Evolutionary conservation across 2,888 invertebrate species (phyloP).

Genomic region (Chironomus riparius): DNA sequence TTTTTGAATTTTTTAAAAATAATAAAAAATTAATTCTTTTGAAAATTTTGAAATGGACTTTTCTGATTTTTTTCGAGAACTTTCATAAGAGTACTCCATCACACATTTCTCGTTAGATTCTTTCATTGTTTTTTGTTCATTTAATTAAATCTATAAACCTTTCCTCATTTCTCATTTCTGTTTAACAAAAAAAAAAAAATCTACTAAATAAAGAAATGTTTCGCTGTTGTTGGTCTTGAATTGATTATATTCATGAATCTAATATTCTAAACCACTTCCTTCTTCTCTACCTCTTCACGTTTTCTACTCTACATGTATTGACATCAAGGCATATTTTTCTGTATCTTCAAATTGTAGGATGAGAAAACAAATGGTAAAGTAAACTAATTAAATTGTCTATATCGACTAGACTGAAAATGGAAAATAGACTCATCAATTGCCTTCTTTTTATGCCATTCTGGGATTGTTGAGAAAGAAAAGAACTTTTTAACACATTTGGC

Average conservation of each 20-base stretch:
- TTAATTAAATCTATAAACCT: no score
- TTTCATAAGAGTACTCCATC: no score
- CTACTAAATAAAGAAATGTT: background rate
- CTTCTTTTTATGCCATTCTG: background rate
- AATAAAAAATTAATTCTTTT: no score
- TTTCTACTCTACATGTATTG: no score
- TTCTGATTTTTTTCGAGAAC: no score
- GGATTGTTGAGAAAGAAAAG: background rate
- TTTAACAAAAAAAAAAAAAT: slow-evolving; percentile 9
- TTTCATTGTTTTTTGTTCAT: no score
- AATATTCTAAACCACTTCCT: background rate
- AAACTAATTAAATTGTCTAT: slow-evolving; percentile 23
- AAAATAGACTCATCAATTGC: slow-evolving; percentile 11
- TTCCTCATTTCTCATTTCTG: background rate
- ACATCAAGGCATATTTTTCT: no score
- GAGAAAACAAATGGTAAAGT: background rate
- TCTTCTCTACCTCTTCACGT: background rate
- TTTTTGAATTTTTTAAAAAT: no score
- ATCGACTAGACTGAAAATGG: background rate
- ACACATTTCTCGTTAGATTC: no score
- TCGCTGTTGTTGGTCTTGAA: slow-evolving; percentile 7
- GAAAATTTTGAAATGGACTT: no score
- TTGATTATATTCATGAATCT: background rate
- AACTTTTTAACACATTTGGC: slow-evolving; percentile 16
- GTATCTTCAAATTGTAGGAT: background rate